phyloP scores from a whole-genome alignment of 2,113 vertebrate species.

The Setophaga kirtlandii region DNA sequence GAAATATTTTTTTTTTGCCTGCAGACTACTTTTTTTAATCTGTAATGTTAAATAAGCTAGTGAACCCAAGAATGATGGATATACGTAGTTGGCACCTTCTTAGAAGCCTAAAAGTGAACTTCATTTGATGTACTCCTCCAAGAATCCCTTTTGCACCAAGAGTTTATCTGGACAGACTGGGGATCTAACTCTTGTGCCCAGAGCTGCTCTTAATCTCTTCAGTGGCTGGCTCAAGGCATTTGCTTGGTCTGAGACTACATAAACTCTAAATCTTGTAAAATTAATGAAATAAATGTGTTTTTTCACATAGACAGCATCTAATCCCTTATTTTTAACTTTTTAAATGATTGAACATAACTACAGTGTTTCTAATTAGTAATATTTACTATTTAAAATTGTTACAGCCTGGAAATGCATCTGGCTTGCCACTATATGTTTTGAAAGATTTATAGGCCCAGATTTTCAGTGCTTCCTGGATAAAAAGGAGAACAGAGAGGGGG shows the following conservation, averaged over 20 bases:
- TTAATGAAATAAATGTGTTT: background rate
- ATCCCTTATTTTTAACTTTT: background rate
- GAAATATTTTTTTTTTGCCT: background rate
- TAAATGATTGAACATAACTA: background rate
- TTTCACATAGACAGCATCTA: background rate
- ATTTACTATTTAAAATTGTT: background rate
- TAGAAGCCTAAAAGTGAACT: background rate
- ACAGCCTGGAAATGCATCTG: background rate
- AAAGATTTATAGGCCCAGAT: background rate
- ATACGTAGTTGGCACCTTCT: background rate
- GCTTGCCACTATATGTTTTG: background rate
- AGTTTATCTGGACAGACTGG: background rate
- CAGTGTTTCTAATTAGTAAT: background rate
- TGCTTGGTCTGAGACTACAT: background rate
- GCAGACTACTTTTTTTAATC: background rate
- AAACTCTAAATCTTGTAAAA: background rate
- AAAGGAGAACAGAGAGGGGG: background rate
- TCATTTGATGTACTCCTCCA: background rate
- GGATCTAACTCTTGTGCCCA: background rate
- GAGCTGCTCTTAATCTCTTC: background rate
- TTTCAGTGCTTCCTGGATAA: background rate
- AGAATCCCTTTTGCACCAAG: background rate
- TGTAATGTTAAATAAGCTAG: background rate
- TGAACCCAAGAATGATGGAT: background rate
- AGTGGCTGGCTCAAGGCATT: background rate